Evolutionary conservation across 2,888 invertebrate genomes (phyloP), one percentile per base, ranked within the genome.

Genomic region (Torymus auratus): DNA sequence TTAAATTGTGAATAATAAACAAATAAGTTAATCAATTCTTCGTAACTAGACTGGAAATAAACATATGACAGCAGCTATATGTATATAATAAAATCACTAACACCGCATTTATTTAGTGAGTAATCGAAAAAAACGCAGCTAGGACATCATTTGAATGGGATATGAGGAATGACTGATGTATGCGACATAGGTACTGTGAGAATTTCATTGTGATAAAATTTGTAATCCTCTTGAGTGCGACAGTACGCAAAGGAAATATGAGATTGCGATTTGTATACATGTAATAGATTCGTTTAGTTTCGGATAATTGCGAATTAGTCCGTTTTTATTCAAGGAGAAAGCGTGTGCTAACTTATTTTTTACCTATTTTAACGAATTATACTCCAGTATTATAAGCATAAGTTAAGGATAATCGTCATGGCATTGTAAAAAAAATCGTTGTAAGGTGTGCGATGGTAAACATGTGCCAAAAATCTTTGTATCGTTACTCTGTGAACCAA

Each of bases 381-480:
- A 71, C 65, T 71, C 58, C 70, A 77, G 70, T 77, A 77, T 71
- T 77, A 77, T 77, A 64, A 62, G 50, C 2, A 23, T 70, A 41
- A 70, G 56, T 61, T 17, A 53, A 55, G 15, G 23, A 60, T 52
- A 58, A 58, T 10, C 17, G n/a, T 50, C 52, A 12, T 14, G 17
- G 10, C n/a, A 20, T 41, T 41, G 50, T 62, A 52, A 12, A 20
- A 72, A 61, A 61, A 12, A 10, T 10, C 14, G 13, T 73, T 4
- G n/a, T 14, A 50, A 64, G 5, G 11, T 67, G 23, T 65, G 41
- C 50, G n/a, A 52, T 67, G 0, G 2, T 17, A 15, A 67, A 60
- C 53, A 17, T 58, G 56, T 61, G 55, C 72, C 53, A 53, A 75
- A 61, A 52, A 41, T 41, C 7, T 7, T 41, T 41, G 41, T 41